Evolutionary conservation across 1,140 invertebrate genomes (phyloP), one percentile per base, ranked within the genome.

Genomic region (Zaprionus capensis): DNA sequence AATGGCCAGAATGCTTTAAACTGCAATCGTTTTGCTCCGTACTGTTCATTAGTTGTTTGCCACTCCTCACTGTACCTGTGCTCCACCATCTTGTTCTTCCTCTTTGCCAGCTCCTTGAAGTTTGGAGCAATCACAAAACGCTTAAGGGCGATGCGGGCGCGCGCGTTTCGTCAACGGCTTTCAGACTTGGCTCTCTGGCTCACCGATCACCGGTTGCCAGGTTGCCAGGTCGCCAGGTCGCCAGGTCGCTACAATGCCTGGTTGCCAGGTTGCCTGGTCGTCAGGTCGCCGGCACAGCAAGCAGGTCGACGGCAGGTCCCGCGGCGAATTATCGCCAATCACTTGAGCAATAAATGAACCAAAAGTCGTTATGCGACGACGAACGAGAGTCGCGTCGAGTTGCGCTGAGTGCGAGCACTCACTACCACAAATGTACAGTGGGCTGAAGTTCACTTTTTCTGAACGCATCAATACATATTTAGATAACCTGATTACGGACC

Each of bases 251-350:
- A 26, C 24, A 26, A 26, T 26, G 24, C 24, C 24, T 26, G 20
- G 20, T 51, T 51, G 46, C 46, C 76, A 75, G 55, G 61, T 61
- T 51, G 56, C 31, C 63, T 4, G 49, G 57, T 71, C 36, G 38
- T 2, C 41, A 22, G 59, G 26, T 67, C 6, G 38, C 6, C 70
- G 17, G 46, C 46, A 49, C 46, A 24, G 46, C 46, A 51, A 20
- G 46, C 5, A 53, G 56, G 71, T 73, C 66, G 71, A 20, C 66
- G 66, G 17, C 72, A 34, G 59, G 72, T 75, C 72, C 72, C 78
- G 78, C 78, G 70, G 69, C 74, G 78, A 80, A 80, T 80, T 80
- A 80, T 80, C 78, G 78, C 78, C 78, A 80, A 80, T 80, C 78
- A 80, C 78, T 77, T 77, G 78, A 73, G 74, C 74, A 77, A 80